phyloP scores from a whole-genome alignment of 2,888 invertebrate genomes.

The Stictocephala bisonia region DNA sequence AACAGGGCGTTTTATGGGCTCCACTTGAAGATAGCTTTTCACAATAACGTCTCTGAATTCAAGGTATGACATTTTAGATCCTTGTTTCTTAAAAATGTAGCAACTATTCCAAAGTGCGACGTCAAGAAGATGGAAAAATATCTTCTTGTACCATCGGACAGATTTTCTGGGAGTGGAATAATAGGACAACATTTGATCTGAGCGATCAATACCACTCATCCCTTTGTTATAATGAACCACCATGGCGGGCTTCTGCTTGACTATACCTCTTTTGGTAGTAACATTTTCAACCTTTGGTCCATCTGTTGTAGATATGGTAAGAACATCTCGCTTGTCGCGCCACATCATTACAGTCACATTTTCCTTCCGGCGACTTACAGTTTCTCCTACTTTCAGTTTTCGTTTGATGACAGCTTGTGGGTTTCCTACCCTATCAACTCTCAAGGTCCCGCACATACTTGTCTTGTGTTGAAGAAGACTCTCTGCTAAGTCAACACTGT shows the following conservation, averaged over 20 bases:
- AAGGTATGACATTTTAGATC: conserved; percentile 10
- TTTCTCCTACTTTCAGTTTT: conserved; percentile 8
- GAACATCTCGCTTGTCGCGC: conserved; percentile 32
- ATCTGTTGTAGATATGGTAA: conserved; percentile 36
- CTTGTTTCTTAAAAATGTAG: conserved; percentile 18
- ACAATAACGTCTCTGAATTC: conserved; percentile 33
- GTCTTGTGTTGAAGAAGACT: not conserved
- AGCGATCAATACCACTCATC: conserved; percentile 40
- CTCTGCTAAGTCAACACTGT: conserved; percentile 16
- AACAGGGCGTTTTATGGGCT: conserved; percentile 17
- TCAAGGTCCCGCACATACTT: conserved; percentile 14
- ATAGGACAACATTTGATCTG: conserved; percentile 41
- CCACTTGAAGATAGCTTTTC: conserved; percentile 28
- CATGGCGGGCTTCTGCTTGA: conserved; percentile 16
- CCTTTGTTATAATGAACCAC: conserved; percentile 30
- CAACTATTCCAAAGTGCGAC: conserved; percentile 37
- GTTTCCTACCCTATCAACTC: conserved; percentile 2
- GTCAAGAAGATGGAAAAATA: conserved; percentile 41
- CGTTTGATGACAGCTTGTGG: conserved; percentile 11
- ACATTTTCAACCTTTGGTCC: conserved; percentile 24
- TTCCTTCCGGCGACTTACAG: not conserved
- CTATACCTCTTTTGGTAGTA: conserved; percentile 23
- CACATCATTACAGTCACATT: conserved; percentile 38
- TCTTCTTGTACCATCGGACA: conserved; percentile 42
- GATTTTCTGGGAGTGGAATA: conserved; percentile 40